A percentile compares a stretch with the other conserved stretches of the same genome.
Evolutionary conservation across 2,888 invertebrate genomes (phyloP).

Genomic region (Spodoptera exigua): DNA sequence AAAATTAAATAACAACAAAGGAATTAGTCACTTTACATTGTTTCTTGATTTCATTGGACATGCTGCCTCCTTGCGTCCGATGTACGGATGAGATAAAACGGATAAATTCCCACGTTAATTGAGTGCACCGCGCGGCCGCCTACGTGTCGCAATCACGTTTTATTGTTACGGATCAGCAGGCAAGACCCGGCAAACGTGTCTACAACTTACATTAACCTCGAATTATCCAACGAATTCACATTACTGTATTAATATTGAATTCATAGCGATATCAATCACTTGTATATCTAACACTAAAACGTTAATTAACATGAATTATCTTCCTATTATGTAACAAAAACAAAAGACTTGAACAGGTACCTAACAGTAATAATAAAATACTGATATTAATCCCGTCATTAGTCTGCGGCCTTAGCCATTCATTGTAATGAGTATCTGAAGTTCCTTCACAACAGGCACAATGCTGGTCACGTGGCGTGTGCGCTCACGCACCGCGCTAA

Average conservation of each 20-base stretch:
- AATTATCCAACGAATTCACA: constrained; percentile 44
- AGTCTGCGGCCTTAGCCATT: constrained; percentile 52
- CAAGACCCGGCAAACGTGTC: constrained; percentile 52
- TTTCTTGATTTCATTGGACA: constrained; percentile 64
- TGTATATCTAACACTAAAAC: constrained; percentile 27
- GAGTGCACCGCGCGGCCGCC: constrained; percentile 55
- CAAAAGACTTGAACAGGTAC: constrained; percentile 22
- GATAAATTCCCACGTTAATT: constrained; percentile 75
- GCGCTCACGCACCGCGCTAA: constrained; percentile 52
- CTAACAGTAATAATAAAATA: constrained; percentile 37
- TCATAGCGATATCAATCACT: constrained; percentile 41
- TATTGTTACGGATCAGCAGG: constrained; percentile 63
- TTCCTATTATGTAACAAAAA: constrained; percentile 19
- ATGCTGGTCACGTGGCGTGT: constrained; percentile 45
- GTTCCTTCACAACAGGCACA: constrained; percentile 59
- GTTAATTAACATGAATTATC: constrained; percentile 46
- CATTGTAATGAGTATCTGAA: constrained; percentile 49
- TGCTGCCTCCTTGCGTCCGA: constrained; percentile 53
- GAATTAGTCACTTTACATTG: constrained; percentile 64
- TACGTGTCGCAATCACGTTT: constrained; percentile 65
- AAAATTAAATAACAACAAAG: constrained; percentile 67
- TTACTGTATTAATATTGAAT: constrained; percentile 46
- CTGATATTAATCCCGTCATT: constrained; percentile 54
- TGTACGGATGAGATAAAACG: constrained; percentile 63
- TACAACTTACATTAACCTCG: constrained; percentile 49